Base-by-base conservation (phyloP, 2,797 vertebrate genomes). In the Lophotriccus pileatus region DNA sequence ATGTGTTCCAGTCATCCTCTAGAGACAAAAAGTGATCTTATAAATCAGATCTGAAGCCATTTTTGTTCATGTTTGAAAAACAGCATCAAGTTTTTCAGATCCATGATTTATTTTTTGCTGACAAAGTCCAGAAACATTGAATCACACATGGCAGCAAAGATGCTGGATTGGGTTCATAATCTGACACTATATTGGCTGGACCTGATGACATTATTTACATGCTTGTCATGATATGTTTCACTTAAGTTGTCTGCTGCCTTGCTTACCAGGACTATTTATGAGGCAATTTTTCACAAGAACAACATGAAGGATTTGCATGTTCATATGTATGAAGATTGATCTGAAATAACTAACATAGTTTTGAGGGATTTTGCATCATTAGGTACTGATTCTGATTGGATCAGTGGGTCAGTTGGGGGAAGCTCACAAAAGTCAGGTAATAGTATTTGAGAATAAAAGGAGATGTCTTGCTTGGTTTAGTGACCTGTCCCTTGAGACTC, bases 11-110 rank as follows among this genome's bases (percentile, higher is more conserved):
- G 47, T 82, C 79, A 80, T 92, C 84, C 89, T 94, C 93, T 92
- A 62, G 53, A 93, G 93, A 94, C 66, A 80, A 86, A 93, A 83
- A 44, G 60, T 93, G 68, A 87, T 89, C 52, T 93, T 67, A 69
- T 93, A 94, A 88, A 72, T 70, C 78, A 94, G 69, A 87, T 72
- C 55, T 87, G 68, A 94, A 96, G 70, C n/a, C 56, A 91, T 63
- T 86, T 94, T 78, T 91, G 34, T 68, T 58, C 30, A 25, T 32
- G 50, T 59, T 70, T 87, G 30, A 69, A 67, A 90, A 94, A 82
- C 24, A 89, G n/a, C 69, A 89, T 55, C 14, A 80, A 22, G 16
- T 68, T 92, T 93, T 93, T 93, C 59, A 88, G 64, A 67, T 2
- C 11, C 4, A 0, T 70, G 63, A 84, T 70, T 69, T 90, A 44